Base-by-base conservation (phyloP, 2,797 vertebrate genomes). In the Sebastes matsubarae region DNA sequence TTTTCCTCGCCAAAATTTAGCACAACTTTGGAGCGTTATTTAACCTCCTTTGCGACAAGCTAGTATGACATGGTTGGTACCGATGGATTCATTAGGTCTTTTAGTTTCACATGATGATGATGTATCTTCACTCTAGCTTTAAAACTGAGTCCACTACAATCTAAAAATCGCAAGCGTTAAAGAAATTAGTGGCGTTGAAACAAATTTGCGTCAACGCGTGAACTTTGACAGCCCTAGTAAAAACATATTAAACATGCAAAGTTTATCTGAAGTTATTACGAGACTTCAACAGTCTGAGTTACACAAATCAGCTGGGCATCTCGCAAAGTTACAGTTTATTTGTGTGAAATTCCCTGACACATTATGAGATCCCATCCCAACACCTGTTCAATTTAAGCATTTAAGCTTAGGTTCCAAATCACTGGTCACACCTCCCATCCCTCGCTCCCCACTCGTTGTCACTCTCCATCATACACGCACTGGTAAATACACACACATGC, bases 391-490 rank as follows among this genome's bases (percentile, higher is more conserved):
- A 27, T 42, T 71, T 55, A 66, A 73, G 52, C 54, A 34, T 70
- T 73, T 72, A 66, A 38, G 36, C 59, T 27, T 1, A 46, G 60
- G 78, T 82, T 91, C 72, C 87, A 82, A 79, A 81, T 83, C 77
- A 69, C 46, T 68, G 73, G 58, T 74, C 61, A 34, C 70, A 81
- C 36, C 29, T 59, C 36, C 34, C 5, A 4, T 59, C 63, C 55
- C 66, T 73, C 34, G 11, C 69, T 71, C 38, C 65, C 38, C 14
- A 2, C 46, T 71, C 10, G 34, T 85, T 81, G 75, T 84, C 79
- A 65, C 75, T 77, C 55, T 88, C 61, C 55, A 88, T 78, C 84
- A 88, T 87, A 66, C 77, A 84, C 67, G 77, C 87, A 76, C 79
- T 61, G 79, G 42, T 89, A 83, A 86, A 79, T 65, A 78, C 70